Evolutionary conservation across 2,888 invertebrate species (phyloP).

Genomic region (Gymnocheta viridis): DNA sequence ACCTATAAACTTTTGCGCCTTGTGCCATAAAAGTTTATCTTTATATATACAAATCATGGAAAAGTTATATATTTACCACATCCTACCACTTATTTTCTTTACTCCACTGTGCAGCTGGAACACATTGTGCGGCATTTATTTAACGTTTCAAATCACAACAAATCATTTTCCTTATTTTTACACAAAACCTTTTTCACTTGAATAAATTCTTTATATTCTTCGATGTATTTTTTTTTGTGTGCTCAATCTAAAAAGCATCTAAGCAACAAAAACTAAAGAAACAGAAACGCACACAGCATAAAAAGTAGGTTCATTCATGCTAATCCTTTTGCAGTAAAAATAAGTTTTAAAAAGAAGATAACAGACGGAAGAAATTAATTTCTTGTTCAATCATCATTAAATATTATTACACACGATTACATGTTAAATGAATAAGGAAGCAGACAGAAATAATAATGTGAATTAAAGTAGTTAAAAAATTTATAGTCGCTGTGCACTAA

Average conservation of each 20-base stretch:
- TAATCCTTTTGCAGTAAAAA: conserved; percentile 65
- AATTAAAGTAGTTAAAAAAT: background rate
- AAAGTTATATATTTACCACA: too few species aligned
- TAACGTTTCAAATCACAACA: conserved; percentile 27
- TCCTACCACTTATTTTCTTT: too few species aligned
- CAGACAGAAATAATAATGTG: background rate
- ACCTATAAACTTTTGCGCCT: too few species aligned
- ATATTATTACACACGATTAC: conserved; percentile 63
- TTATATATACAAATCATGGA: too few species aligned
- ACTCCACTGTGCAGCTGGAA: background rate
- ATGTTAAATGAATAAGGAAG: conserved; percentile 18
- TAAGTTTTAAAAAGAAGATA: conserved; percentile 23
- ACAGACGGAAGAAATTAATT: conserved; percentile 61
- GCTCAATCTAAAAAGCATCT: background rate
- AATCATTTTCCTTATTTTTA: conserved; percentile 30
- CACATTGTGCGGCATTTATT: background rate
- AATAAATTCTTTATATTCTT: conserved; percentile 38
- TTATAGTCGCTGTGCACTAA: background rate
- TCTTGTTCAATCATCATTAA: conserved; percentile 57
- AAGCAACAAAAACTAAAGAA: background rate
- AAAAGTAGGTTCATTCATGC: conserved; percentile 11
- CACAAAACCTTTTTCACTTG: conserved; percentile 46
- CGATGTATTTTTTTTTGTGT: too few species aligned
- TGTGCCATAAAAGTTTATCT: too few species aligned
- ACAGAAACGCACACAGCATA: background rate